Evolutionary conservation across 2,888 invertebrate genomes (phyloP), one percentile per base, ranked within the genome.

Genomic region (Hydropsyche betteni): DNA sequence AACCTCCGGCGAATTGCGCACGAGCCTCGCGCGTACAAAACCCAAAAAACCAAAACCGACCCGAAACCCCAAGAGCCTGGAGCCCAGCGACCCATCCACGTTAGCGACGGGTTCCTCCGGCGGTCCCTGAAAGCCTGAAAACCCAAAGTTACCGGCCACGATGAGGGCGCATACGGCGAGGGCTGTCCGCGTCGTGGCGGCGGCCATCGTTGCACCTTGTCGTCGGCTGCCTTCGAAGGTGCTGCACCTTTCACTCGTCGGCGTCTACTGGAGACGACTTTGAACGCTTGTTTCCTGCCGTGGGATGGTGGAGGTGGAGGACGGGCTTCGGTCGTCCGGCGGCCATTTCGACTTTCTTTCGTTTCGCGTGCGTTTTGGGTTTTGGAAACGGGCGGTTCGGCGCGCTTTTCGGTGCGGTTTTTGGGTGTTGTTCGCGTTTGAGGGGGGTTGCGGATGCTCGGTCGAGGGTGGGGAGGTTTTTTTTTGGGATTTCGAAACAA

Each of bases 181-280:
- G 55, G 74, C 75, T 69, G 34, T 12, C 36, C n/a, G 64, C 34
- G 7, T 64, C 33, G 64, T 34, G 64, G 34, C 36, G 64, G 64
- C 64, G 64, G 64, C 64, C 64, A 64, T 64, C 64, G 64, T 64
- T 64, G 64, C 64, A 64, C 44, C 7, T 6, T 8, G 44, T 44
- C 44, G 44, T 6, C 7, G 44, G 44, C 44, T 44, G 44, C 10
- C 44, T 6, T 44, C 44, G 38, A 58, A 68, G 69, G 58, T 78
- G 76, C 72, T 68, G 74, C 75, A 36, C 76, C 78, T 78, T 78
- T 78, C 78, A 78, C 78, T 75, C 33, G 75, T 55, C 33, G 50
- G 34, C 55, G 75, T 52, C 69, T 52, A 78, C 78, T 78, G 74
- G 74, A 69, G 69, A 69, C 50, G 55, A 55, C 36, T 58, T 53